Evolutionary conservation across 2,113 vertebrate species (phyloP).

Genomic region (Donacobius atricapilla): DNA sequence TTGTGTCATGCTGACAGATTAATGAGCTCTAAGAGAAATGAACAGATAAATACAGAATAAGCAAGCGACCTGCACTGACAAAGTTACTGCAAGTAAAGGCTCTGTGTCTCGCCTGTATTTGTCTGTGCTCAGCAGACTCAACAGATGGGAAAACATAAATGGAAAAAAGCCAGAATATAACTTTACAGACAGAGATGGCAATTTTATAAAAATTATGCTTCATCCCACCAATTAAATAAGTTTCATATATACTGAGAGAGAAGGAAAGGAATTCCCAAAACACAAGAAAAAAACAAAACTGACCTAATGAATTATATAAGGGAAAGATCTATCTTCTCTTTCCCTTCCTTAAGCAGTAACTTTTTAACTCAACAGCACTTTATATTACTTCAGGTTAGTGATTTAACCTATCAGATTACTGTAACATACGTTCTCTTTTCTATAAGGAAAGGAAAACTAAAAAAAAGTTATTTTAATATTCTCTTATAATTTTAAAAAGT

Average conservation of each 20-base stretch:
- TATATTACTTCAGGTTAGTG: not conserved
- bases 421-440: not conserved
- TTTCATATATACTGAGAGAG: not conserved
- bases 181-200: not conserved
- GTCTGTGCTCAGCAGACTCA: conserved; percentile 13
- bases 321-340: not conserved
- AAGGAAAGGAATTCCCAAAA: not conserved
- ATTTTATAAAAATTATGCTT: not conserved
- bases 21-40: conserved; percentile 20
- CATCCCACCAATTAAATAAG: not conserved
- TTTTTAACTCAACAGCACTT: not conserved
- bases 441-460: not conserved
- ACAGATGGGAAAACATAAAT: conserved; percentile 17
- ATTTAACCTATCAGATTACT: not conserved
- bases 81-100: conserved; percentile 24
- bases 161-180: not conserved
- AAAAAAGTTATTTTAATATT: not conserved
- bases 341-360: not conserved
- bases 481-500: not conserved
- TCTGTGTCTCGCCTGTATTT: not conserved
- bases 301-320: not conserved
- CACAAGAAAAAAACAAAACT: not conserved
- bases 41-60: not conserved
- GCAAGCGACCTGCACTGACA: conserved; percentile 16
- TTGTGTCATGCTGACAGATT: conserved; percentile 13